Base-by-base conservation (phyloP, 2,113 vertebrate species). In the Entomyzon cyanotis region DNA sequence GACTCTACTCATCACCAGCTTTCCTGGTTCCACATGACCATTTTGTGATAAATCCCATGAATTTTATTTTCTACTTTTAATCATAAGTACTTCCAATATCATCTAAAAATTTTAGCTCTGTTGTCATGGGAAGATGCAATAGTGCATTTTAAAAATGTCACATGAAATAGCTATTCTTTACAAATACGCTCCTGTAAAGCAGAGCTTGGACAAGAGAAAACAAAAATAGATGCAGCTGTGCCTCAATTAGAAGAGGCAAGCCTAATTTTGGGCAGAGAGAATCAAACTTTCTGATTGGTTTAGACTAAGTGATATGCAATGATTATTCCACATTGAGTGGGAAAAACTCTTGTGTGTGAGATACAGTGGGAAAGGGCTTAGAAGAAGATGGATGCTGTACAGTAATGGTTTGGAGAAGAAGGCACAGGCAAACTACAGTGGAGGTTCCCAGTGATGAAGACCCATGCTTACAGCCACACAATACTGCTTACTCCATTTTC, bases 301-400 rank as follows among this genome's bases (percentile, higher is more conserved):
- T 95, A 74, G 90, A 47, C 18, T 74, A 90, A 78, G 63, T 92
- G 64, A 83, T 88, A 78, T 95, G 91, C 82, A 87, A 96, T 90
- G 63, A 92, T 84, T 92, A 94, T 89, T 94, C 91, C 94, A 63
- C 9, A 12, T 44, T 93, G 87, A 95, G 89, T 39, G 88, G 86
- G 83, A 87, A 91, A 89, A 74, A 21, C 11, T 15, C 25, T 39
- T 59, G 9, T 3, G 0, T 39, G 27, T 25, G 41, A 35, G 10
- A 50, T 27, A 23, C 0, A 0, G 80, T 68, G 42, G 85, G 33
- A 94, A 85, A 76, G 70, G 58, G 67, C 56, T 81, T 17, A 83
- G 64, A 89, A 78, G 87, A 87, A 90, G 53, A 94, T 30, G 73
- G 41, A 84, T 94, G 79, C 24, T 93, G 47, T 82, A 91, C 70